Percentiles rank a stretch among this genome's conserved stretches.
phyloP scores from a whole-genome alignment of 2,888 invertebrate genomes.

The Nephrotoma appendiculata region DNA sequence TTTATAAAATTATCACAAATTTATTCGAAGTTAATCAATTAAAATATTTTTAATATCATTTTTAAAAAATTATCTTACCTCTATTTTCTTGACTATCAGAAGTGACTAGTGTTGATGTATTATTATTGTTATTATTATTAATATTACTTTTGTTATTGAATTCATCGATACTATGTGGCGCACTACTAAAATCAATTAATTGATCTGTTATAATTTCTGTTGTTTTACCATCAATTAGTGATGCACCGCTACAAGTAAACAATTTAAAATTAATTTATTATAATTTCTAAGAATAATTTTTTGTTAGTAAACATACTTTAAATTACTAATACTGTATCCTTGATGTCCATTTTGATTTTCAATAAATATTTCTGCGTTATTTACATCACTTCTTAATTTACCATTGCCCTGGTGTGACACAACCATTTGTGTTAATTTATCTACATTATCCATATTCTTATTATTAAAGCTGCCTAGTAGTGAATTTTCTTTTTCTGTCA shows the following conservation, averaged over 20 bases:
- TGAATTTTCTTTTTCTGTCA: slow-evolving; percentile 29
- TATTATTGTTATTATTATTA: slow-evolving; percentile 17
- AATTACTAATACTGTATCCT: background rate
- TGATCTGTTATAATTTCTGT: slow-evolving; percentile 22
- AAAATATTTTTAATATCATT: too few relatives aligned
- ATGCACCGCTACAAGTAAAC: background rate
- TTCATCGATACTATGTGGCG: slow-evolving; percentile 26
- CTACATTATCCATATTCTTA: slow-evolving; percentile 2
- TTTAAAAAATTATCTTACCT: slow-evolving; percentile 18
- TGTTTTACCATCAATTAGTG: slow-evolving; percentile 18
- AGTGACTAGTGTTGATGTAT: slow-evolving; percentile 30
- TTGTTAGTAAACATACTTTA: background rate
- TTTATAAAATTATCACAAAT: too few relatives aligned
- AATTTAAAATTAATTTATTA: background rate
- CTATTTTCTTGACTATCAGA: slow-evolving; percentile 35
- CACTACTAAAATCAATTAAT: slow-evolving; percentile 31
- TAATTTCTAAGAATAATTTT: background rate
- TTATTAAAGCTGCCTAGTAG: slow-evolving; percentile 9
- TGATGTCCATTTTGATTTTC: slow-evolving; percentile 2
- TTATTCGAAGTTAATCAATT: too few relatives aligned
- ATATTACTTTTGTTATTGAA: slow-evolving; percentile 14
- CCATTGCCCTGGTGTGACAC: background rate
- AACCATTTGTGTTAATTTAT: background rate
- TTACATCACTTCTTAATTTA: background rate
- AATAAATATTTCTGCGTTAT: slow-evolving; percentile 1